Conservation (phyloP, 2,888 invertebrate genomes). For the Aproaerema taeniolella region DNA sequence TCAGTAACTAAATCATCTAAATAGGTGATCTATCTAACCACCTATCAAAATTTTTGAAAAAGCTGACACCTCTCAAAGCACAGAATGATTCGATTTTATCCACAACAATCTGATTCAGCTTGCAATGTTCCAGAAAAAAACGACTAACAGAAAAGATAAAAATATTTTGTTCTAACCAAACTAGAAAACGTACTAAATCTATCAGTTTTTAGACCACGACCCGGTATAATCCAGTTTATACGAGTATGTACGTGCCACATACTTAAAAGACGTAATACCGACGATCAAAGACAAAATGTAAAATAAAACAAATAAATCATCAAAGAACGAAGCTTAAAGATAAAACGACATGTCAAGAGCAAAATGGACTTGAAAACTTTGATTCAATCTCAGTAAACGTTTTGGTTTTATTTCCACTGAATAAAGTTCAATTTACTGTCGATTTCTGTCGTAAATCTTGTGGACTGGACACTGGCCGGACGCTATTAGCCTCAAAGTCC, state of each 20-base stretch:
- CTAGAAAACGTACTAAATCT: too few species aligned
- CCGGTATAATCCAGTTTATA: too few species aligned
- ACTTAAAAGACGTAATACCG: background rate
- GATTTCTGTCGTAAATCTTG: constrained; percentile 31
- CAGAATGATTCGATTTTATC: too few species aligned
- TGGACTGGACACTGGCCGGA: constrained; percentile 33
- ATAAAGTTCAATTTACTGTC: constrained; percentile 37
- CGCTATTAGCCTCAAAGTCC: constrained; percentile 54
- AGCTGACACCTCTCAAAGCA: too few species aligned
- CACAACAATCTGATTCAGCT: too few species aligned
- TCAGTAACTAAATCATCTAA: too few species aligned
- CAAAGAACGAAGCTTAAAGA: constrained; percentile 26
- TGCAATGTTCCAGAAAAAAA: too few species aligned
- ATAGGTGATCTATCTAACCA: too few species aligned
- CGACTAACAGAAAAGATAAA: too few species aligned
- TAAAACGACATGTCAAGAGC: constrained; percentile 52
- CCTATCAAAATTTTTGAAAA: too few species aligned
- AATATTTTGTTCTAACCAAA: too few species aligned
- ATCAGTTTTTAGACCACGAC: too few species aligned
- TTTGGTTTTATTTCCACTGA: constrained; percentile 33
- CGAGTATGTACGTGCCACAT: background rate
- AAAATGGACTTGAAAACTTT: constrained; percentile 40
- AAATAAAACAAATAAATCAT: constrained; percentile 1
- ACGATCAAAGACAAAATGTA: background rate
- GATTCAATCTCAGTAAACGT: constrained; percentile 27